These are phyloP conservation scores for Junonia oenone DNA, from an alignment of 2,888 invertebrate genomes.

Conservation along the genomic window DNA sequence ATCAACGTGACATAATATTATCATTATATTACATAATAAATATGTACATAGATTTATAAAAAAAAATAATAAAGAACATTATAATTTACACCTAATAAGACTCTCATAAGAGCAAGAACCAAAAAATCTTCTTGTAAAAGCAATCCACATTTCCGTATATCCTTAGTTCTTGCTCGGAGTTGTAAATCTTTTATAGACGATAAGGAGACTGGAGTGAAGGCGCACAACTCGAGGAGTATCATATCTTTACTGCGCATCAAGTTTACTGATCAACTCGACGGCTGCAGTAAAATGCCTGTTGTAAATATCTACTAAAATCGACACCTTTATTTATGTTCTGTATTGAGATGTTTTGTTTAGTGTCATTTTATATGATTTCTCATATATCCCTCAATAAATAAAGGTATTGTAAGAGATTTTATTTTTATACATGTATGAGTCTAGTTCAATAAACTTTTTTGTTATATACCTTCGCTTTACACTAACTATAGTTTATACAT, in stretches of 20 bases:
- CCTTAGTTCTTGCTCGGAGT: neutral
- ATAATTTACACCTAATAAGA: too few relatives aligned
- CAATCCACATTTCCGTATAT: neutral
- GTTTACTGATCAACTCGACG: neutral
- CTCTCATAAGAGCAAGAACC: neutral
- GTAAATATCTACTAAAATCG: neutral
- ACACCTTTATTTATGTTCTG: neutral
- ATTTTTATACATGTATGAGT: too few relatives aligned
- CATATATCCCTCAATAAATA: neutral
- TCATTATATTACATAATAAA: too few relatives aligned
- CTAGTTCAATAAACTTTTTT: too few relatives aligned
- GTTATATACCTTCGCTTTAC: too few relatives aligned
- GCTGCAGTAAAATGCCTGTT: neutral
- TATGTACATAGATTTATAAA: too few relatives aligned
- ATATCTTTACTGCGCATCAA: neutral
- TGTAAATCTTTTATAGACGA: neutral
- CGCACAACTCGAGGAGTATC: too few relatives aligned
- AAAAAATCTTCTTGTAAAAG: neutral
- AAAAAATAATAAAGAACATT: too few relatives aligned
- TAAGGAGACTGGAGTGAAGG: neutral
- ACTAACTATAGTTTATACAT: too few relatives aligned
- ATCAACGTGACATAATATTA: too few relatives aligned
- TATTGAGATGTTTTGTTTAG: neutral
- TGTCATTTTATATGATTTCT: neutral
- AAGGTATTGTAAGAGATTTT: too few relatives aligned